Evolutionary conservation across 2,888 invertebrate genomes (phyloP), one percentile per base, ranked within the genome.

Genomic region (Mesorhabditis sp.): DNA sequence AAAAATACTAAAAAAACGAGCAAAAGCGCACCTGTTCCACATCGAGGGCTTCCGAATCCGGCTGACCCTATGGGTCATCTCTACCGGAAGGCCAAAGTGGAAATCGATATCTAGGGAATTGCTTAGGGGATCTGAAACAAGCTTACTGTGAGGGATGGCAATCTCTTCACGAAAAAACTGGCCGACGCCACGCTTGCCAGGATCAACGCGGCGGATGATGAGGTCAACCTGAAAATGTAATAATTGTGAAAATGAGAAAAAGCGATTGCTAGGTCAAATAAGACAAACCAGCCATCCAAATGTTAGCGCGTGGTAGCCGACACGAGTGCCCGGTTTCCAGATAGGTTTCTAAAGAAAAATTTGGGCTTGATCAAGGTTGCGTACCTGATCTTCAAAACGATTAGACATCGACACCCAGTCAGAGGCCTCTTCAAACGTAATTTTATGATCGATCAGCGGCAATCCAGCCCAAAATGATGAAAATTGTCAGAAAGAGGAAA

Each of bases 221-320:
- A 74, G 77, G 70, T 78, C 78, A 0, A 74, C 65, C 4, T 62
- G 58, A 41, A 66, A 63, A 58, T 62, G 43, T 61, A 50, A 3
- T 13, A 4, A 80, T 83, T 67, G 83, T 76, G 44, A 43, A 7
- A 28, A 28, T 28, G 28, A 28, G 2, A 28, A 28, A 28, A 28
- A 28, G 28, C 28, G 28, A 28, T 28, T 28, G 28, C 28, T 1
- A 28, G 28, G 28, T 28, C 28, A 28, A 28, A 28, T 1, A 28
- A 28, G 4, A 66, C 13, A 45, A 45, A 86, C 82, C 62, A 86
- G 86, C 80, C 87, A 83, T n/a, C 87, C 88, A 71, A 83, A 85
- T 15, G 87, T 87, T 6, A 87, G 72, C 4, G 83, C 86, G 77
- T 88, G 88, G 77, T 88, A 88, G 28, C 87, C 87, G 68, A 82